Conservation (phyloP, 2,797 vertebrate genomes). For the Argya squamiceps region DNA sequence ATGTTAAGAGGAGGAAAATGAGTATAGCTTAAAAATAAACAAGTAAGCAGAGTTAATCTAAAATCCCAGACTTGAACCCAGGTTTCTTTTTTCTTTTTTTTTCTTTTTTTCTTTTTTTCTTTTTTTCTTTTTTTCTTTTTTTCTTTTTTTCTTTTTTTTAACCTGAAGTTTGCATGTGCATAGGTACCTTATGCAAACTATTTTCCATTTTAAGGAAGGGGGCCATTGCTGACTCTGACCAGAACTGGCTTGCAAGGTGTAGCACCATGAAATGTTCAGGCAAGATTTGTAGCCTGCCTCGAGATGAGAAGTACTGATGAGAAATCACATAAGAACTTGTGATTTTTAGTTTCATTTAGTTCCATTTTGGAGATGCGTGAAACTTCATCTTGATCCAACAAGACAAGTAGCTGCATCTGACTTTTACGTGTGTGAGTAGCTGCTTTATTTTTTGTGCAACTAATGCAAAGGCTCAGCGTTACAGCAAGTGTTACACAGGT, state of each 20-base stretch:
- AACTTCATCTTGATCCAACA: neutral
- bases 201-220: neutral
- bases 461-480: neutral
- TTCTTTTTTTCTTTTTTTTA: neutral
- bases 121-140: fast-evolving
- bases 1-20: neutral
- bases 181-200: neutral
- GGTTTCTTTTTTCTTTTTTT: fast-evolving
- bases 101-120: neutral
- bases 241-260: neutral
- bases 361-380: neutral
- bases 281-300: neutral
- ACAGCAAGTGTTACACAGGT: neutral
- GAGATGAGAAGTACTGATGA: neutral
- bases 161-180: neutral
- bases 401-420: neutral
- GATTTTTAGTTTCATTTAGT: neutral
- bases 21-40: neutral
- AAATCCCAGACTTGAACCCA: neutral
- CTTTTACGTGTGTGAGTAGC: neutral
- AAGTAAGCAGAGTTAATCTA: neutral
- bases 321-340: neutral
- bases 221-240: neutral
- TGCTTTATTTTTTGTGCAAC: neutral
- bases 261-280: neutral